Evolutionary conservation across 2,888 invertebrate species (phyloP).

Genomic region (Apoda limacodes): DNA sequence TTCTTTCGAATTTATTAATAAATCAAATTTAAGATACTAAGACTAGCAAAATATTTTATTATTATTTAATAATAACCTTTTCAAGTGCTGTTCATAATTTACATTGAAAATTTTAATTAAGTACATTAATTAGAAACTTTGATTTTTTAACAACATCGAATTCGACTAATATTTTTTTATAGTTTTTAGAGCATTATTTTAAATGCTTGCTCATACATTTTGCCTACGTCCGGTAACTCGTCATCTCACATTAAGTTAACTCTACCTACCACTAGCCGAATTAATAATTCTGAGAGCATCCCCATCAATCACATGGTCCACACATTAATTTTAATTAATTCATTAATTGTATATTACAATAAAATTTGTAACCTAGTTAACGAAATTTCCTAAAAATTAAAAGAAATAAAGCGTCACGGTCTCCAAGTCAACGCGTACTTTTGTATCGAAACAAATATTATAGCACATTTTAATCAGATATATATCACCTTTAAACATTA

Average conservation of each 20-base stretch:
- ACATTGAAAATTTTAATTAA: constrained; percentile 64
- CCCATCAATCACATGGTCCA: constrained; percentile 58
- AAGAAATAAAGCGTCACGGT: too few species aligned
- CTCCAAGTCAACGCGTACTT: too few species aligned
- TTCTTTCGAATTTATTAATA: constrained; percentile 38
- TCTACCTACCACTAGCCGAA: constrained; percentile 40
- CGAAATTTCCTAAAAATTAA: constrained; percentile 62
- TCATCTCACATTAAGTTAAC: constrained; percentile 31
- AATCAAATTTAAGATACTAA: constrained; percentile 60
- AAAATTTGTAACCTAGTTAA: constrained; percentile 68
- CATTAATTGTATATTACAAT: constrained; percentile 56
- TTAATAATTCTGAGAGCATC: constrained; percentile 62
- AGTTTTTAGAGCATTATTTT: constrained; percentile 62
- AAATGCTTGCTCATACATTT: constrained; percentile 66
- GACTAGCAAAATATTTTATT: constrained; percentile 60
- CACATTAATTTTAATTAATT: constrained; percentile 51
- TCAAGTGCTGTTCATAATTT: constrained; percentile 61
- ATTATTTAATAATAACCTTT: constrained; percentile 44
- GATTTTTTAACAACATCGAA: constrained; percentile 65
- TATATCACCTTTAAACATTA: too few species aligned
- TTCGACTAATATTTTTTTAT: constrained; percentile 61
- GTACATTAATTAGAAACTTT: constrained; percentile 56
- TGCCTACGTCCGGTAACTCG: constrained; percentile 58
- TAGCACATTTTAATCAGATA: too few species aligned
- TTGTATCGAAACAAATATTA: too few species aligned